Percentiles rank a stretch among this genome's conserved stretches.
Evolutionary conservation across 2,113 vertebrate species (phyloP).

Genomic region (Euleptes europaea): DNA sequence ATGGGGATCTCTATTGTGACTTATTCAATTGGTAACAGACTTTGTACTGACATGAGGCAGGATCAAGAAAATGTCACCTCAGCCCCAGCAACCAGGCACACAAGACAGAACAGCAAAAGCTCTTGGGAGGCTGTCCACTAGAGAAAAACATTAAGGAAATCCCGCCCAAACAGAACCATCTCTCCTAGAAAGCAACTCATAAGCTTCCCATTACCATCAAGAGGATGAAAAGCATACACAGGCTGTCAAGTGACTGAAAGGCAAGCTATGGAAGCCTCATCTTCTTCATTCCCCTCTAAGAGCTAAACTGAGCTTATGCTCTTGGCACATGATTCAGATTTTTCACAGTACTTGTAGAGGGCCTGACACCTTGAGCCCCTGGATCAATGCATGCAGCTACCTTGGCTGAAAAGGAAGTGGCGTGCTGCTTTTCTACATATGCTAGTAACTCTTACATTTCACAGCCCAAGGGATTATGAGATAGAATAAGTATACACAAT

Average conservation of each 20-base stretch:
- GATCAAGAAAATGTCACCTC: background rate
- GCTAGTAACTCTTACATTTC: background rate
- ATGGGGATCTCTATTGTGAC: slow-evolving; percentile 26
- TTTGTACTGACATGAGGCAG: background rate
- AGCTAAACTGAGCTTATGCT: background rate
- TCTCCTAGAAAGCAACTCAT: no score
- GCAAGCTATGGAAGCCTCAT: background rate
- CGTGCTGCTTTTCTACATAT: background rate
- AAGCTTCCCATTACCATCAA: no score
- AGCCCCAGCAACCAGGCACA: background rate
- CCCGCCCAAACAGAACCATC: no score
- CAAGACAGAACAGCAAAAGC: background rate
- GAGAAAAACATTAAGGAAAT: no score
- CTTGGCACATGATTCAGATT: no score
- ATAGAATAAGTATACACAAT: background rate
- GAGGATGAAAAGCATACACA: no score
- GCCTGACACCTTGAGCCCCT: no score
- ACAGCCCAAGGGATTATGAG: background rate
- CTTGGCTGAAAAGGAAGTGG: background rate
- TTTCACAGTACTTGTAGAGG: no score
- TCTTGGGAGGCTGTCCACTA: no score
- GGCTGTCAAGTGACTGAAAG: background rate
- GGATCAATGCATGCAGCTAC: background rate
- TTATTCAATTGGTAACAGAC: background rate
- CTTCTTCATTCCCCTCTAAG: background rate